A percentile compares a stretch with the other conserved stretches of the same genome.
Conservation (phyloP, 2,888 invertebrate genomes). For the Callyntrura guangdongensis region DNA sequence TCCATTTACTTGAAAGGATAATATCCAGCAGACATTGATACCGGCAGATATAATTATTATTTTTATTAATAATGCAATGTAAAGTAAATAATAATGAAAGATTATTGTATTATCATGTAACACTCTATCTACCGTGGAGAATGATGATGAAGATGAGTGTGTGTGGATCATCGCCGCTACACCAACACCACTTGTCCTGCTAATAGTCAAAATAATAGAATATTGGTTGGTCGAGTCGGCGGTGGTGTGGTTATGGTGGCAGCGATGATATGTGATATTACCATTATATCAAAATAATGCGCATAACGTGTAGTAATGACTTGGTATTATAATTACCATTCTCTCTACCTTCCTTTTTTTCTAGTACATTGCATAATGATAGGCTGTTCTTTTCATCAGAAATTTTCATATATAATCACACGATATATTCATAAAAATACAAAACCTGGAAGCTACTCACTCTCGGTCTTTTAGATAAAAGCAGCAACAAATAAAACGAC, state of each 20-base stretch:
- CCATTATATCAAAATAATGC: no score
- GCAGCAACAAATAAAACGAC: not conserved
- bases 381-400: not conserved
- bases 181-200: not conserved
- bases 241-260: no score
- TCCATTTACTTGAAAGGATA: slow-evolving; percentile 3
- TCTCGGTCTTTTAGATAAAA: slow-evolving; percentile 37
- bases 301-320: not conserved
- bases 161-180: not conserved
- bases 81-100: slow-evolving; percentile 46
- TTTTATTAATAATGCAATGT: slow-evolving; percentile 36
- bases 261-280: no score
- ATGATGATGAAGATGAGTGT: slow-evolving; percentile 11
- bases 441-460: slow-evolving; percentile 67
- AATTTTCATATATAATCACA: slow-evolving; percentile 65
- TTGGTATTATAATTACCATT: not conserved
- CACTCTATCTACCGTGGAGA: not conserved
- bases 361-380: slow-evolving; percentile 12
- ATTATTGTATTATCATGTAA: slow-evolving; percentile 19
- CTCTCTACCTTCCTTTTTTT: not conserved
- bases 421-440: slow-evolving; percentile 67
- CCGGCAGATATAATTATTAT: slow-evolving; percentile 45
- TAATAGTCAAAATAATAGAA: not conserved
- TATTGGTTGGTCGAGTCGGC: not conserved
- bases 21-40: not conserved